Base-by-base conservation (phyloP, 2,797 vertebrate genomes). In the Brotogeris chrysoptera region DNA sequence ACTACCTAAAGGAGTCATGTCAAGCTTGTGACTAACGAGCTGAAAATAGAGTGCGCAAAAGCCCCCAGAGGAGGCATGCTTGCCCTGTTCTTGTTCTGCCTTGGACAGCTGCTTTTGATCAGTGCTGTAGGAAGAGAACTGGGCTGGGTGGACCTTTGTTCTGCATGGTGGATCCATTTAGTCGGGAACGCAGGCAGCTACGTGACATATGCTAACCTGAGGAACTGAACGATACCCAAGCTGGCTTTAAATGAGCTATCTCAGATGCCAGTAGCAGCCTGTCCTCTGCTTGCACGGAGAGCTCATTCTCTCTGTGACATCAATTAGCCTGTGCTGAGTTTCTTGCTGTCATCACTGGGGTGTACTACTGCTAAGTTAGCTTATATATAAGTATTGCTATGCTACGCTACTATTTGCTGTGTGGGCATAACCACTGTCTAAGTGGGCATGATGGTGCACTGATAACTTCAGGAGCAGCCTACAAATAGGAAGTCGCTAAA, bases 21-120 rank as follows among this genome's bases (percentile, higher is more conserved):
- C 59, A 68, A 78, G 47, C 34, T 80, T 24, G 57, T 91, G 93
- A 83, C 52, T 92, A 79, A 70, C 0, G 11, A 83, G 49, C 76
- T 80, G 76, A 85, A 94, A 94, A 92, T 70, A 87, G 80, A 6
- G 57, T 68, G 64, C 71, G 82, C 65, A 38, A 87, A 57, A 86
- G 82, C 82, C 86, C 89, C 39, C 85, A 57, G 47, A 60, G 69
- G 87, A 88, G 47, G 38, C 25, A 10, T 16, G 14, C 27, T 69
- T n/a, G 12, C 69, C 52, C 59, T 79, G 49, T 5, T 89, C 90
- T 78, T 80, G 8, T 28, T 93, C 80, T 95, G 60, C 65, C 61
- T 73, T 20, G 60, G 60, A 55, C 89, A 93, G 88, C 79, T 92
- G 90, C 72, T 95, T 91, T 78, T 53, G 72, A 65, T 86, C 46